Base-by-base conservation (phyloP, 2,888 invertebrate genomes). In the Hydropsyche betteni region DNA sequence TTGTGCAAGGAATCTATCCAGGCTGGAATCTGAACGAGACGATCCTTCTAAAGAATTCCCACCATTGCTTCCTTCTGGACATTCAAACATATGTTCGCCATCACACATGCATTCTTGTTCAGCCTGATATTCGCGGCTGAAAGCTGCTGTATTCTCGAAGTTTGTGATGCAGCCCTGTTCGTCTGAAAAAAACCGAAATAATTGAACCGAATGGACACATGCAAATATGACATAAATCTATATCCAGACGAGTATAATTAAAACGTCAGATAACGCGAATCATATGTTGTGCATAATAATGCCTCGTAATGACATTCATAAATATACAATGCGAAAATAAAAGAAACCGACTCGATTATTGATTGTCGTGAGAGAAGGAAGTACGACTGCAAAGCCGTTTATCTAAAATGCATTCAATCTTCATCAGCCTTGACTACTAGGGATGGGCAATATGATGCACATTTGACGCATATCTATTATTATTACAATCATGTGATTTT, bases 41-140 rank as follows among this genome's bases (percentile, higher is more conserved):
- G 50, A 34, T 53, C 50, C 51, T 55, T 55, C 61, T 4, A 68
- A 55, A 24, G 72, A 76, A n/a, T 70, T 69, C 4, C 75, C 69
- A 10, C 33, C 44, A 81, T 86, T 84, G 36, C 87, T 82, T 58
- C 86, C 87, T 2, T 90, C 89, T 0, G 94, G 92, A 83, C 98
- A 98, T 83, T 93, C 93, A 84, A 97, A 94, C 96, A 97, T 99
- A 86, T 99, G 99, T 82, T 99, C 99, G 12, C 93, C 93, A 83
- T 99, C 99, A 81, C 99, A 99, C 91, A 98, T 96, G 84, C 99
- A 99, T 78, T 96, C 94, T 84, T 98, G 97, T 1, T 94, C 90
- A 50, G 93, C 91, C 84, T 97, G 96, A 84, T 95, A 98, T 81
- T 95, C 92, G 6, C 98, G 92, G 83, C 98, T 98, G 86, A 96